phyloP scores from a whole-genome alignment of 2,888 invertebrate genomes.

The Rhingia campestris region DNA sequence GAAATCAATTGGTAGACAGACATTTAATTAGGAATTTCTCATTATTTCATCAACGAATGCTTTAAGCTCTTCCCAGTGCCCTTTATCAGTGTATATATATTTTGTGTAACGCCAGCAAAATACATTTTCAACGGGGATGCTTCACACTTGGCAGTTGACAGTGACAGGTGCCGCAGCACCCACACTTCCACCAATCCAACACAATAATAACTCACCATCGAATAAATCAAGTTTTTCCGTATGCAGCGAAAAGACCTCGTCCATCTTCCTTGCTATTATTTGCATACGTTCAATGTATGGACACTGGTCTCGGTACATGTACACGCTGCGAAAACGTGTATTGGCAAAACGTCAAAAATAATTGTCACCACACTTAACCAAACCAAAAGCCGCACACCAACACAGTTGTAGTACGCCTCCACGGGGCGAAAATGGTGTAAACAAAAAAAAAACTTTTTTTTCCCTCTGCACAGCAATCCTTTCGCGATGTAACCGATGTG shows the following conservation, averaged over 20 bases:
- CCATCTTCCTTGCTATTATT: constrained; percentile 77
- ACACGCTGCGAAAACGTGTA: constrained; percentile 54
- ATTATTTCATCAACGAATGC: constrained; percentile 6
- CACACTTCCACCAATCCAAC: background rate
- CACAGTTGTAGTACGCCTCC: constrained; percentile 33
- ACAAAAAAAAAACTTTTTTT: constrained; percentile 63
- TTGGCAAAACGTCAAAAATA: constrained; percentile 69
- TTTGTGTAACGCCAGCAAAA: background rate
- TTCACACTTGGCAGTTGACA: constrained; percentile 21
- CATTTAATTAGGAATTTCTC: constrained; percentile 10
- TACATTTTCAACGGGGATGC: constrained; percentile 45
- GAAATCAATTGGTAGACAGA: constrained; percentile 12
- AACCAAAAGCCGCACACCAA: constrained; percentile 13
- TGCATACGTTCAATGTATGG: constrained; percentile 65
- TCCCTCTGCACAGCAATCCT: constrained; percentile 14
- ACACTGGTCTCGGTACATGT: constrained; percentile 49
- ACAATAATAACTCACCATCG: constrained; percentile 78
- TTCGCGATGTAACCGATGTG: constrained; percentile 25
- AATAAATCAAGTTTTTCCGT: constrained; percentile 81
- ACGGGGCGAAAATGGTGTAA: constrained; percentile 65
- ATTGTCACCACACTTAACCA: constrained; percentile 34
- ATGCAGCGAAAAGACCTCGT: constrained; percentile 81
- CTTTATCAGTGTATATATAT: background rate
- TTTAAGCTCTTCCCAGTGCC: background rate
- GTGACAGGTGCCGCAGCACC: constrained; percentile 45